Conservation (phyloP, 1,140 invertebrate species). For the Cotesia typhae region DNA sequence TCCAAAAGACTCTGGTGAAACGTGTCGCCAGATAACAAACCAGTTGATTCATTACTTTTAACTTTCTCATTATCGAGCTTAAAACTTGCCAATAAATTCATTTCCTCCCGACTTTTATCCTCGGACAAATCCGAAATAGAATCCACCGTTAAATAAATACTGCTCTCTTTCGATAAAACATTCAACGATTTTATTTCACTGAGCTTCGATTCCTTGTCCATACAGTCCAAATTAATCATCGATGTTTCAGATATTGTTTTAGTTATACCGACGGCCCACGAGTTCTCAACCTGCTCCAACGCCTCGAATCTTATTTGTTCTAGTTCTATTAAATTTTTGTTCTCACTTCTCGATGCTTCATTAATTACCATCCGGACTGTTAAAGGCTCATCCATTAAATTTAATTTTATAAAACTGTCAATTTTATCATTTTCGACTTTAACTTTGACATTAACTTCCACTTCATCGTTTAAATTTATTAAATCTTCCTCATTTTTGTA, state of each 20-base stretch:
- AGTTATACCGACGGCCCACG: conserved; percentile 4
- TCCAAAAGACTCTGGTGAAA: too few species aligned
- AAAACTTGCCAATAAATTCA: not conserved
- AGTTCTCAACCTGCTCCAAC: conserved; percentile 12
- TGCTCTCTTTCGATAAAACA: not conserved
- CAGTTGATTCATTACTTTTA: too few species aligned
- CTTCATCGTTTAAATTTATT: not conserved
- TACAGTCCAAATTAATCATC: not conserved
- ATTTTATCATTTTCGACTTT: too few species aligned
- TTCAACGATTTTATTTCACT: not conserved
- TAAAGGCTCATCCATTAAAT: not conserved
- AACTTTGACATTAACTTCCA: conserved; percentile 1
- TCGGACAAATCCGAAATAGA: not conserved
- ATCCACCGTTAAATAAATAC: not conserved
- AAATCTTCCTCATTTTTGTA: not conserved
- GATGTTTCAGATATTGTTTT: conserved; percentile 11
- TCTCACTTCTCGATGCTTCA: not conserved
- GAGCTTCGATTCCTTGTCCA: not conserved
- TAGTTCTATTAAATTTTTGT: conserved; percentile 13
- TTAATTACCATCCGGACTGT: not conserved
- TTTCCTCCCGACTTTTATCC: not conserved
- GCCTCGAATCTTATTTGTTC: conserved; percentile 1
- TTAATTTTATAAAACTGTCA: too few species aligned
- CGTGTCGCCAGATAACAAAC: too few species aligned
- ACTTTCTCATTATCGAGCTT: too few species aligned